Conservation (phyloP, 2,797 vertebrate genomes). For the Clarias pachynema region DNA sequence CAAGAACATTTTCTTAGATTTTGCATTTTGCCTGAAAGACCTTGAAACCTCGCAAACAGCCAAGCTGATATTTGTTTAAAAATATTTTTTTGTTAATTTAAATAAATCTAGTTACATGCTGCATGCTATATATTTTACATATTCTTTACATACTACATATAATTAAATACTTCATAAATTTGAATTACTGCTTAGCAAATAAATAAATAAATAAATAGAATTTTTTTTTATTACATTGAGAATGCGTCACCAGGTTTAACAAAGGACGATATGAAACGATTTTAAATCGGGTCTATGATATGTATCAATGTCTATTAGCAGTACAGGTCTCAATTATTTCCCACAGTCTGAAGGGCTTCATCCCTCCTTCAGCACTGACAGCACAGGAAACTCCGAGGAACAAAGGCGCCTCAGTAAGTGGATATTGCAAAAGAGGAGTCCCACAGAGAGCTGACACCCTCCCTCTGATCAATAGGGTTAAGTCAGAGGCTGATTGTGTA, state of each 20-base stretch:
- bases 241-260: constrained; percentile 8
- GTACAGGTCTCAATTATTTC: constrained; percentile 46
- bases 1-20: not conserved
- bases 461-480: constrained; percentile 56
- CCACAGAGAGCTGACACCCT: constrained; percentile 50
- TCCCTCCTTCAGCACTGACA: constrained; percentile 20
- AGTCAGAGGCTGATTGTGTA: constrained; percentile 50
- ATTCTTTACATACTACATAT: not conserved
- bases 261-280: constrained; percentile 48
- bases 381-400: constrained; percentile 53
- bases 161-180: not conserved
- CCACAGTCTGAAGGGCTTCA: constrained; percentile 38
- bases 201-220: not conserved
- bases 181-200: not conserved
- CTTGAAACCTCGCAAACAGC: not conserved
- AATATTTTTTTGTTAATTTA: not conserved
- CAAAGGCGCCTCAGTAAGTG: constrained; percentile 50
- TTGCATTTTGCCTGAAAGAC: not conserved
- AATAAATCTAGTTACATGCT: not conserved
- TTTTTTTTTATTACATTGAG: not conserved
- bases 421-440: constrained; percentile 25
- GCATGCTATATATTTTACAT: not conserved
- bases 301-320: constrained; percentile 45
- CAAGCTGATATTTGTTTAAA: not conserved
- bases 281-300: constrained; percentile 24